phyloP scores from a whole-genome alignment of 2,113 vertebrate species.

The Sprattus sprattus region DNA sequence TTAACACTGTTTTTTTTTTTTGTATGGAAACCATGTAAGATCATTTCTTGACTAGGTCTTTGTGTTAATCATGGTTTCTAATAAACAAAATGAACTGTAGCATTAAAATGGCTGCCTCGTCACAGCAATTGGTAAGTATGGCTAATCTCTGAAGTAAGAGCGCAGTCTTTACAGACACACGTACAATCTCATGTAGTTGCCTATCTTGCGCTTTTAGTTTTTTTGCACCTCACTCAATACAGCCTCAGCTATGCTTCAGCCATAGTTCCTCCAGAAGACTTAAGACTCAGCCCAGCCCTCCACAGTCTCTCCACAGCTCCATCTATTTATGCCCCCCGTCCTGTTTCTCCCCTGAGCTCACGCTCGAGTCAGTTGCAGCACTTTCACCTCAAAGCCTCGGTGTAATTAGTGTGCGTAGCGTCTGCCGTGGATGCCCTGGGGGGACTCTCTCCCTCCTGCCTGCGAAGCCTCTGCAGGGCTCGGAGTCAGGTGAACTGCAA shows the following conservation, averaged over 20 bases:
- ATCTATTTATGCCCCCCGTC: neutral
- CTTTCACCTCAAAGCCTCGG: neutral
- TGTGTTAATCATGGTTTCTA: neutral
- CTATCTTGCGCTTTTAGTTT: too few relatives aligned
- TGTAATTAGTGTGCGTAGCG: neutral
- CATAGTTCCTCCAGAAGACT: too few relatives aligned
- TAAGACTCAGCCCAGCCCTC: too few relatives aligned
- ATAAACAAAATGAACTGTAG: neutral
- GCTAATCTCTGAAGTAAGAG: neutral
- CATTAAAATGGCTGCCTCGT: neutral
- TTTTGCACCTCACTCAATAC: too few relatives aligned
- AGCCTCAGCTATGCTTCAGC: too few relatives aligned
- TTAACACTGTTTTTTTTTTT: neutral
- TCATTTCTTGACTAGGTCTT: neutral
- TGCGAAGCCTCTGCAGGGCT: too few relatives aligned
- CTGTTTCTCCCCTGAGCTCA: neutral
- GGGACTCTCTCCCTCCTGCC: too few relatives aligned
- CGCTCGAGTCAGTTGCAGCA: neutral
- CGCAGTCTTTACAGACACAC: too few relatives aligned
- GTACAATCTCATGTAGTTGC: too few relatives aligned
- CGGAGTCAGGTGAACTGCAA: too few relatives aligned
- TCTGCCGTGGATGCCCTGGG: neutral
- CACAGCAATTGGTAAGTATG: neutral
- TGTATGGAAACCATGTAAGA: neutral
- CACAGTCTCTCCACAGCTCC: neutral